Evolutionary conservation across 2,797 vertebrate species (phyloP), one percentile per base, ranked within the genome.

Genomic region (Anguilla marmorata): DNA sequence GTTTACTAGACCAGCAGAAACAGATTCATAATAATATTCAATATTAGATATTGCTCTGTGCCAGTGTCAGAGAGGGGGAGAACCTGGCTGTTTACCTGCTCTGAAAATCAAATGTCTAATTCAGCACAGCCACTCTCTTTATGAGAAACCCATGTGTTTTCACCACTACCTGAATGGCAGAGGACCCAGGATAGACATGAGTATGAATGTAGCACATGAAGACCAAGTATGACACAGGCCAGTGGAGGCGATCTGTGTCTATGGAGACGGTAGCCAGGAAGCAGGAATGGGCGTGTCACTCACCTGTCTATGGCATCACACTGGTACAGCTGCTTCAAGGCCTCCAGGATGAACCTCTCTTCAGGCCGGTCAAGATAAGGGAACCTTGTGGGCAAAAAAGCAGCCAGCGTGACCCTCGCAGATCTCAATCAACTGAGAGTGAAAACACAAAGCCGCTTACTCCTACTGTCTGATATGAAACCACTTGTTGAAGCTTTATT

Each of bases 301-400:
- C 93, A 98, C 98, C 98, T 97, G 96, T 99, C 97, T 89, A 99
- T 99, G 72, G 98, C 98, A 91, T 94, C 95, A 92, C 97, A 99
- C 74, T 99, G 98, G 92, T 99, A 99, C 85, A 99, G 97, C 88
- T 98, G 96, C 91, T 98, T 99, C 88, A 99, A 94, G 63, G 98
- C 98, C 90, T 97, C 97, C 63, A 99, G 95, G 93, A 99, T 97
- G 85, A 98, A 97, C 80, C 97, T 97, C 93, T 99, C 98, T 84
- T 99, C 98, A 60, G 98, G 98, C 54, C 93, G 90, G 91, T 99
- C 98, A 92, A 99, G 95, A 91, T 98, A 99, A 37, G 98, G 98
- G 94, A 99, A 99, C 79, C 98, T 99, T 86, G 45, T 89, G 56
- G 60, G 82, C 41, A 87, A 12, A 45, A 48, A 82, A 41, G 19